Percentiles rank a stretch among this genome's conserved stretches.
Conservation (phyloP, 2,797 vertebrate genomes). For the Mus spretus region DNA sequence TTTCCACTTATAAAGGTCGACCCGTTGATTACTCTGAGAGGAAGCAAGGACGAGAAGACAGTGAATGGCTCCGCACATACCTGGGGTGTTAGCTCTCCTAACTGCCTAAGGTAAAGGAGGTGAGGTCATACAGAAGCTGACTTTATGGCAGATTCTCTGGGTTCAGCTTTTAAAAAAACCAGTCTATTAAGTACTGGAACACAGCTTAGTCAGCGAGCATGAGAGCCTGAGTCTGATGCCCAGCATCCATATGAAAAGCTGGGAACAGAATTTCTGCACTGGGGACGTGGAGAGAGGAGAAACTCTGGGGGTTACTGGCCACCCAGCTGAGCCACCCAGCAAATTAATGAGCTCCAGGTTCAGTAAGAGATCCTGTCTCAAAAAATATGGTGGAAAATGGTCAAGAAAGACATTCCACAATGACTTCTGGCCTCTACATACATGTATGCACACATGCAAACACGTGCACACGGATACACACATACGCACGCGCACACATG, state of each 20-base stretch:
- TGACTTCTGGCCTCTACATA: neutral
- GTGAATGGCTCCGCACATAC: neutral
- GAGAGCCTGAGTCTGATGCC: neutral
- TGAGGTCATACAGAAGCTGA: neutral
- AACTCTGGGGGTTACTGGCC: neutral
- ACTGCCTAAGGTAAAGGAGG: neutral
- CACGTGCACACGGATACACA: neutral
- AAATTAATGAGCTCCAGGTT: neutral
- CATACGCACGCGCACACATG: neutral
- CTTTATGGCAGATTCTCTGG: neutral
- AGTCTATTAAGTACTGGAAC: neutral
- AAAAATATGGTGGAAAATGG: neutral
- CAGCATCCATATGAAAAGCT: neutral
- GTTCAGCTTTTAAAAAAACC: neutral
- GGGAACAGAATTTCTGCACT: neutral
- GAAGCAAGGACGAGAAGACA: constrained; percentile 65
- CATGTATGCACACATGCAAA: no score
- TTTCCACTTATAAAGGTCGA: constrained; percentile 97
- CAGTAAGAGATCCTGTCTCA: neutral
- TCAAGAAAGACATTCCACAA: neutral
- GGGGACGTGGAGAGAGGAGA: neutral
- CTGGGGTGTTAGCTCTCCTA: neutral
- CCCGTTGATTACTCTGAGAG: constrained; percentile 96
- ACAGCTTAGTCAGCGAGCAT: neutral
- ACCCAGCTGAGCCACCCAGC: neutral